A percentile compares a stretch with the other conserved stretches of the same genome.
Evolutionary conservation across 2,888 invertebrate species (phyloP).

Genomic region (Plemyria rubiginata): DNA sequence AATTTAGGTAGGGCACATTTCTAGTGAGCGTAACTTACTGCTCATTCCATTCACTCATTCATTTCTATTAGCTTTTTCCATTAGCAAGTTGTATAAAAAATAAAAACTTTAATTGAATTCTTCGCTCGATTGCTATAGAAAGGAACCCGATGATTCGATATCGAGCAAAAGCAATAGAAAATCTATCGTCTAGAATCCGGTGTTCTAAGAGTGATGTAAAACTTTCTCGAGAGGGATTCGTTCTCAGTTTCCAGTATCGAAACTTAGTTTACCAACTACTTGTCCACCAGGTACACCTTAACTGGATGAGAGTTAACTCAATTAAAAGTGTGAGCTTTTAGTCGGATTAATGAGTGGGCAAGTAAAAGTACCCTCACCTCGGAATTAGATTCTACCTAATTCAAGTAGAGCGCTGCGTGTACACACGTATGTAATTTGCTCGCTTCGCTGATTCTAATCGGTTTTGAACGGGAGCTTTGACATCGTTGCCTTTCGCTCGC

Average conservation of each 20-base stretch:
- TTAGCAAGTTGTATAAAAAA: too few relatives aligned
- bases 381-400: conserved; percentile 6
- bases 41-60: too few relatives aligned
- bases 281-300: conserved; percentile 39
- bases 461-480: neutral
- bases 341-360: conserved; percentile 45
- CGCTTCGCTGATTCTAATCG: conserved; percentile 7
- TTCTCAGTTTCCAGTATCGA: conserved; percentile 18
- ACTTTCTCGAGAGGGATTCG: conserved; percentile 17
- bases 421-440: conserved; percentile 2
- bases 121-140: too few relatives aligned
- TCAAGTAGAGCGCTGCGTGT: neutral
- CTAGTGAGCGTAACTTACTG: too few relatives aligned
- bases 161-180: too few relatives aligned
- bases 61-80: too few relatives aligned
- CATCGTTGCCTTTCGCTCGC: neutral
- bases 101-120: too few relatives aligned
- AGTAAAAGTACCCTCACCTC: conserved; percentile 7
- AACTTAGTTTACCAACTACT: conserved; percentile 23
- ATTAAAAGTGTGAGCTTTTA: conserved; percentile 49
- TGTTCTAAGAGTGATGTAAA: neutral
- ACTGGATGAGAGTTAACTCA: conserved; percentile 45
- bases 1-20: too few relatives aligned
- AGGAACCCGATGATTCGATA: too few relatives aligned
- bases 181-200: too few relatives aligned